Base-by-base conservation (phyloP, 2,888 invertebrate species). In the Drosophila paucipuncta region DNA sequence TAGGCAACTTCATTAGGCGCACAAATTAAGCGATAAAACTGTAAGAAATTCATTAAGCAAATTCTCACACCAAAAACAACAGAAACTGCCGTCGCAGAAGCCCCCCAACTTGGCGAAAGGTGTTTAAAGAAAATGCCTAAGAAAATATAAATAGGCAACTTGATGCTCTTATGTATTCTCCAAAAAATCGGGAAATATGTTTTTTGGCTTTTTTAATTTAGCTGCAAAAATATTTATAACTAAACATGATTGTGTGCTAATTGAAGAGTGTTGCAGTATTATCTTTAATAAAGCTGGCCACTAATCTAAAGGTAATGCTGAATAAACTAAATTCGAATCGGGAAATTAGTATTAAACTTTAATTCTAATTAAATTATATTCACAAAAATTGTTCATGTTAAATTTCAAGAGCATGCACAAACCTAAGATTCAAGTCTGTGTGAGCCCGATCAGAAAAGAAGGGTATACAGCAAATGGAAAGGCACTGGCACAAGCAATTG, bases 1-100 rank as follows among this genome's bases (percentile, higher is more conserved):
- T 76, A 68, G 90, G 64, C 74, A 76, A 88, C 89, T 87, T 87
- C 90, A 87, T 87, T 87, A 90, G 76, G 73, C 85, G 58, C 87
- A 80, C 88, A 89, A 89, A 86, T 86, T 84, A 87, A 87, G 79
- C 82, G 76, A 83, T 87, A 91, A 87, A 77, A 67, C 85, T 75
- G 67, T 76, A 77, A 70, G 85, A 91, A 87, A 90, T 90, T 90
- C 90, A 86, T 89, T 89, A 88, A 78, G 84, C 76, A 76, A 91
- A 88, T 89, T 78, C 76, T 73, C 69, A 73, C 70, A 75, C 70
- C 72, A 71, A 66, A 82, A 76, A 83, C 59, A 73, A 83, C 75
- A 73, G 72, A 59, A 57, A 28, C 60, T 54, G 16, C 47, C 52
- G 9, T 37, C 58, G 50, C 53, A 62, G 33, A 59, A 52, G 66